Base-by-base conservation (phyloP, 1,140 invertebrate species). In the Drosophila simulans region DNA sequence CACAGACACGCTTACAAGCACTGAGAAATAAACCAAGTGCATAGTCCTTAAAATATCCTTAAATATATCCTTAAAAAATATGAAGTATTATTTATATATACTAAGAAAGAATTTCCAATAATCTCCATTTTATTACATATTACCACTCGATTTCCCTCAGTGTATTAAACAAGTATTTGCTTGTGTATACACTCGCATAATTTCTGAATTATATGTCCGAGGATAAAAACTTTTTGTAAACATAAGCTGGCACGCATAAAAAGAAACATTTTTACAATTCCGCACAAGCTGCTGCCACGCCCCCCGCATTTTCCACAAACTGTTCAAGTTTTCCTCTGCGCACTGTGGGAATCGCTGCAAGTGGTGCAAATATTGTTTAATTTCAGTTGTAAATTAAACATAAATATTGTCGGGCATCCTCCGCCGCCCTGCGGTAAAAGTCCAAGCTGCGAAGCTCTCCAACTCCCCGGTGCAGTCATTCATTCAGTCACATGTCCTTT, bases 201-300 rank as follows among this genome's bases (percentile, higher is more conserved):
- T 69, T 45, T 58, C 78, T 58, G 74, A 72, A 88, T 80, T 85
- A 80, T 84, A 80, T 82, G 75, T 82, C 82, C 88, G 82, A 56
- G 72, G 70, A 88, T 76, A 88, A 82, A 76, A 82, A 88, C 69
- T 84, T 70, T 70, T 54, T 39, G 82, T 75, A 77, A 77, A 63
- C 77, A 22, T 22, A 22, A 22, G 65, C 59, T 43, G 17, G 25
- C 73, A 86, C 74, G 82, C 74, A 75, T 86, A 86, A 86, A 86
- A 78, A 72, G 69, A 82, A 68, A 81, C 31, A 31, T 31, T 31
- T 72, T 89, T 77, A 80, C 80, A 88, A 83, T 88, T 83, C 79
- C 20, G 56, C 48, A 46, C 45, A 58, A 63, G 31, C 48, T 62
- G 68, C 35, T 25, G 45, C 64, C 42, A 35, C 49, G 31, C 49